Evolutionary conservation across 2,888 invertebrate genomes (phyloP), one percentile per base, ranked within the genome.

Genomic region (Sipha maydis): DNA sequence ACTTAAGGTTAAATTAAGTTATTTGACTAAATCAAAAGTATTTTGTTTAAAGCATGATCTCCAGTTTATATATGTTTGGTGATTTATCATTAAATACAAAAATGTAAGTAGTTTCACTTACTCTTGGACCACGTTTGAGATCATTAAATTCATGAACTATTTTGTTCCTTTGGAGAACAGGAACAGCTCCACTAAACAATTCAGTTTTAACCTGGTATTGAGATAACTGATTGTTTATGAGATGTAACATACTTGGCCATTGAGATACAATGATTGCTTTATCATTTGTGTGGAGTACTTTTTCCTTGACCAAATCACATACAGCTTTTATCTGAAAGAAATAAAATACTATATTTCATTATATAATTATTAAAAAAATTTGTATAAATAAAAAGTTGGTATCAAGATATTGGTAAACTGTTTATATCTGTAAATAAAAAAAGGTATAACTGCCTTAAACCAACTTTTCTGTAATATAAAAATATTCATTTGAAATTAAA

Each of bases 251-350:
- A 0, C 95, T 94, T 0, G 97, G 96, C 98, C 98, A 99, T 91
- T 99, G 99, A 0, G 98, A 98, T 0, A 99, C 97, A 9, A 99
- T 94, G 11, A 97, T 94, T 0, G 95, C 94, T 91, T 97, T 97
- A 90, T 97, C 96, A 0, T 92, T 92, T 91, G 90, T 91, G 1
- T 90, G 89, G 34, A 92, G 91, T 0, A 95, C 93, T 34, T 93
- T 93, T 19, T 94, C 92, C 89, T 93, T 91, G 0, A 95, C 91
- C 8, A 93, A 93, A 21, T 94, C 92, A 90, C 95, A 92, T 19
- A 95, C 93, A 5, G 93, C 93, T n/a, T 92, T 91, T 90, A 95
- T 93, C 93, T 93, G 89, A 21, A n/a, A n/a, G 0, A 48, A 75
- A 73, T 28, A 69, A 17, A 86, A 54, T 1, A 31, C 41, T 41